Conservation (phyloP, 2,888 invertebrate species). For the Meiosimyza decipiens region DNA sequence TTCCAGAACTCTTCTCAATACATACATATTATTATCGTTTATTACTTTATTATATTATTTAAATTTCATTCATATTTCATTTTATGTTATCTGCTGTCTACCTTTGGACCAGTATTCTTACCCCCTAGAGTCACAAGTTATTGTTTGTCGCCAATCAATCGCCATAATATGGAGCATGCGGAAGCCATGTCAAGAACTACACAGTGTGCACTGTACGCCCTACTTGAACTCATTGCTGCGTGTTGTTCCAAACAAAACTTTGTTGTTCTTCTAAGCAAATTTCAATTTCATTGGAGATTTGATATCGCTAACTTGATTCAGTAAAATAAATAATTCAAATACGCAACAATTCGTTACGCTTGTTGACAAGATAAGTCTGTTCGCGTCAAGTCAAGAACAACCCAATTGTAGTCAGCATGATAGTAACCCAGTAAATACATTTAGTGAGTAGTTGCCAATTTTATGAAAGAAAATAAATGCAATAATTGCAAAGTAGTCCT, state of each 20-base stretch:
- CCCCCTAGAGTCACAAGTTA: too few species aligned
- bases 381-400: not conserved
- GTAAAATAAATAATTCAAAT: slow-evolving; percentile 34
- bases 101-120: too few species aligned
- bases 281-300: slow-evolving; percentile 27
- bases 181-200: slow-evolving; percentile 43
- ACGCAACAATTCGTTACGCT: slow-evolving; percentile 36
- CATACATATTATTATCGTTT: not conserved
- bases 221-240: slow-evolving; percentile 5
- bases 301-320: not conserved
- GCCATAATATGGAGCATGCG: slow-evolving; percentile 39
- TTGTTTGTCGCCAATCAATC: too few species aligned
- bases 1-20: slow-evolving; percentile 28
- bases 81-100: too few species aligned
- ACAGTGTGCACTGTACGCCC: not conserved
- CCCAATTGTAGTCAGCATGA: not conserved
- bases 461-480: too few species aligned
- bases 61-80: not conserved
- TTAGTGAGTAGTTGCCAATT: not conserved
- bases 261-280: not conserved
- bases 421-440: slow-evolving; percentile 12
- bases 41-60: not conserved
- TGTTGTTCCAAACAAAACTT: not conserved
- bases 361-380: slow-evolving; percentile 31
- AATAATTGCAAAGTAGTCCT: too few species aligned